Evolutionary conservation across 2,113 vertebrate species (phyloP).

Genomic region (Caretta caretta): DNA sequence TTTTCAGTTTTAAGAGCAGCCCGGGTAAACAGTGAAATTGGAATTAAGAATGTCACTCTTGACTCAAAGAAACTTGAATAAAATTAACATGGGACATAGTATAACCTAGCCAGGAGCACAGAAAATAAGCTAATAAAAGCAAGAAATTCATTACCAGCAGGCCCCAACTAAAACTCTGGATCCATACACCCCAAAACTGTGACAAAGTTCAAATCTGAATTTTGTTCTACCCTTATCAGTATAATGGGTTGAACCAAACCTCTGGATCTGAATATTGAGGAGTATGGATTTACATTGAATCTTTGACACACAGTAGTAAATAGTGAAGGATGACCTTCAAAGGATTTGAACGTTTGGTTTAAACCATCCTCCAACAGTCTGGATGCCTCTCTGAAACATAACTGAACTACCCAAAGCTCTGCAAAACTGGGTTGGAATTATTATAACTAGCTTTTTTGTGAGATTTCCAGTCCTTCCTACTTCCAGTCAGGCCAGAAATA

Average conservation of each 20-base stretch:
- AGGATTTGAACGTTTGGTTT: background rate
- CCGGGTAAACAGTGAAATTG: slow-evolving; percentile 67
- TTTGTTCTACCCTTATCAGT: slow-evolving; percentile 8
- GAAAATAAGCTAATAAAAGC: background rate
- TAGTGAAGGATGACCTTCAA: background rate
- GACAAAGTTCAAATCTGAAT: background rate
- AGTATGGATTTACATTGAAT: background rate
- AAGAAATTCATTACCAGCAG: background rate
- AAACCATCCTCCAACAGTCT: background rate
- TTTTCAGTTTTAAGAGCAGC: slow-evolving; percentile 72
- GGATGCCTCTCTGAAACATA: background rate
- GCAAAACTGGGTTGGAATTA: background rate
- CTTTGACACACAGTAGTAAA: background rate
- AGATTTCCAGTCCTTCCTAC: background rate
- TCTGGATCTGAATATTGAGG: slow-evolving; percentile 5
- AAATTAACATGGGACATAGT: slow-evolving; percentile 29
- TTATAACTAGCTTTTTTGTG: background rate
- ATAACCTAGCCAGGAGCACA: background rate
- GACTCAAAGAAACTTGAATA: slow-evolving; percentile 57
- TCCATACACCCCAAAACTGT: background rate
- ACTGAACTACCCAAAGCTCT: background rate
- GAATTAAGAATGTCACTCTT: slow-evolving; percentile 66
- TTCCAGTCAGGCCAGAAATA: background rate
- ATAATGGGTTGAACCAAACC: background rate
- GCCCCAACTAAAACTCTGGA: background rate